These are phyloP conservation scores for Netelia melanura DNA, from an alignment of 2,888 invertebrate species.

Conservation along the genomic window DNA sequence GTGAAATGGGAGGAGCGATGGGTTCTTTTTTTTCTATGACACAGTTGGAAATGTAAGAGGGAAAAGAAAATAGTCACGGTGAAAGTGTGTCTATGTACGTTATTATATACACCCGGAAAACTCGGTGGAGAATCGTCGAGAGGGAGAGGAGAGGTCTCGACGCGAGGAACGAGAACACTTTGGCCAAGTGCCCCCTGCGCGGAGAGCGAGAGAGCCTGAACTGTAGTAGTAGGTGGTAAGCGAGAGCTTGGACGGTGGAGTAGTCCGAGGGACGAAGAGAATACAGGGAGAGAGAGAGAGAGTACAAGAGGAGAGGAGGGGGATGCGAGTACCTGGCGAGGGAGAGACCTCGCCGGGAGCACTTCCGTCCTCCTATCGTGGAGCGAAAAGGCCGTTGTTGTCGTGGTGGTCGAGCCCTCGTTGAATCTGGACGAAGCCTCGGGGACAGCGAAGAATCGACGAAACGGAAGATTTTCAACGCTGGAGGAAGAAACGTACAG, in stretches of 20 bases:
- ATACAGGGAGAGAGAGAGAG: slow-evolving; percentile 33
- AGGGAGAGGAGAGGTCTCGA: slow-evolving; percentile 20
- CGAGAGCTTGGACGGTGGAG: slow-evolving; percentile 28
- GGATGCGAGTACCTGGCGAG: slow-evolving; percentile 56
- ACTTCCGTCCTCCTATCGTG: slow-evolving; percentile 59
- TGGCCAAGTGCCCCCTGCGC: slow-evolving; percentile 32
- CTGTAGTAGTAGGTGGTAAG: slow-evolving; percentile 36
- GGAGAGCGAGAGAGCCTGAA: slow-evolving; percentile 40
- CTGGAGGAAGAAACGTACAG: slow-evolving; percentile 20
- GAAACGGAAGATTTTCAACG: slow-evolving; percentile 62
- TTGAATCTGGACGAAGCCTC: slow-evolving; percentile 9
- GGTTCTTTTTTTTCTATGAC: no score
- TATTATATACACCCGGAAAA: background rate
- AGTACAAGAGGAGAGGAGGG: slow-evolving; percentile 36
- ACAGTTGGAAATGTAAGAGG: no score
- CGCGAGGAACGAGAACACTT: slow-evolving; percentile 57
- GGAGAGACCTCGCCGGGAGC: slow-evolving; percentile 58
- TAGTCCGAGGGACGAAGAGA: slow-evolving; percentile 26
- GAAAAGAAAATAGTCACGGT: no score
- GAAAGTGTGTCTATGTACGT: no score
- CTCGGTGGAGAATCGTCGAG: background rate
- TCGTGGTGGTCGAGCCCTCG: slow-evolving; percentile 24
- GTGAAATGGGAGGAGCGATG: no score
- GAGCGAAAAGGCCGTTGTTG: slow-evolving; percentile 28
- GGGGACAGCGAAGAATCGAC: slow-evolving; percentile 59